These are phyloP conservation scores for Salvator merianae DNA, from an alignment of 2,113 vertebrate genomes.

Conservation along the genomic window DNA sequence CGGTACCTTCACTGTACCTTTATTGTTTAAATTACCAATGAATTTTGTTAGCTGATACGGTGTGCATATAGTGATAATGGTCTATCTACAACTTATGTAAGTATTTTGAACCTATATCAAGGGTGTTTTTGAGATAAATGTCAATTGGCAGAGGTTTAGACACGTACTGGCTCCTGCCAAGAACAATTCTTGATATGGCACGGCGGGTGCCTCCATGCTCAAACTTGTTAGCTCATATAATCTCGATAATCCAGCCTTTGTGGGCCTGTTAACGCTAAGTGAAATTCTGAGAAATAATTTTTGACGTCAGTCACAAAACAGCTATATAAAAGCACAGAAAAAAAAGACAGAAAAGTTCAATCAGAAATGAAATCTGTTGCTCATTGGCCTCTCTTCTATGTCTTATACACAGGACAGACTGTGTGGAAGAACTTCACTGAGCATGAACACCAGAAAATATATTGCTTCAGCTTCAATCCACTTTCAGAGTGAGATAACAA, in stretches of 20 bases:
- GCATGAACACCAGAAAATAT: too few species aligned
- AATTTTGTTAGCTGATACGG: background rate
- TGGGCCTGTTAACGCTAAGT: background rate
- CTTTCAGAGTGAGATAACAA: too few species aligned
- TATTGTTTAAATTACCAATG: background rate
- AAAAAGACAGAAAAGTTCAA: too few species aligned
- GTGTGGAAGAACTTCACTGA: too few species aligned
- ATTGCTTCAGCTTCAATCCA: too few species aligned
- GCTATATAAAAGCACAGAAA: too few species aligned
- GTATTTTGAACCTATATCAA: background rate
- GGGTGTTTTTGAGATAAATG: conserved; percentile 1
- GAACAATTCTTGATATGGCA: background rate
- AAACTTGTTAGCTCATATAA: background rate
- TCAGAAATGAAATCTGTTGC: too few species aligned
- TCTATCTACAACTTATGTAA: conserved; percentile 9
- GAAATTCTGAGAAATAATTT: background rate
- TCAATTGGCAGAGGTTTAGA: background rate
- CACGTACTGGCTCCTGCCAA: conserved; percentile 5
- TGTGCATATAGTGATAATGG: background rate
- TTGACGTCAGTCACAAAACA: background rate
- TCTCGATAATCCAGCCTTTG: background rate
- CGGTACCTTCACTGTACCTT: too few species aligned
- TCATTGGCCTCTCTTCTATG: too few species aligned
- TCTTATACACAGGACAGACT: too few species aligned
- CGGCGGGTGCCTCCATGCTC: background rate